These are phyloP conservation scores for Engraulis encrasicolus DNA, from an alignment of 2,113 vertebrate genomes.

Conservation along the genomic window DNA sequence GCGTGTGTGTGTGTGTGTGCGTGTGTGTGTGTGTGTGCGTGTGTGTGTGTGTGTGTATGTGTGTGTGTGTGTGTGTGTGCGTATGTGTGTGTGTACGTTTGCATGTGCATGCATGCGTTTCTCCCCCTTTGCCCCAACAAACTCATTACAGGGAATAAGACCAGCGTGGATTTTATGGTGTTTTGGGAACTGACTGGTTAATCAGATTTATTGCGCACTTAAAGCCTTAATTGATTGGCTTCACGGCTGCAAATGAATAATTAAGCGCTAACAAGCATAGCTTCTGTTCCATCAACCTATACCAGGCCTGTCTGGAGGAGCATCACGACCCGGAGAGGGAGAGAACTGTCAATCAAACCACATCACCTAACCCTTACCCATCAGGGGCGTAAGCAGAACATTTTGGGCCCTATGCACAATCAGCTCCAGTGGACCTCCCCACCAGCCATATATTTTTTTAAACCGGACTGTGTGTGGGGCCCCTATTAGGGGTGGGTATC, in stretches of 20 bases:
- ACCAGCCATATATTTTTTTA: too few species aligned
- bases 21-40: not conserved
- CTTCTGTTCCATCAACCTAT: constrained; percentile 66
- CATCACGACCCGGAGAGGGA: constrained; percentile 61
- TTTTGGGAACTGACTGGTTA: constrained; percentile 78
- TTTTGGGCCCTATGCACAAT: too few species aligned
- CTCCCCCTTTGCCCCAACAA: constrained; percentile 56
- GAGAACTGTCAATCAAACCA: constrained; percentile 56
- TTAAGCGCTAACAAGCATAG: constrained; percentile 72
- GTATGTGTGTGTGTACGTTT: constrained; percentile 2
- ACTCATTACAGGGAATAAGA: constrained; percentile 75
- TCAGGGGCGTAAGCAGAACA: too few species aligned
- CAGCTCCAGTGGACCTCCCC: too few species aligned
- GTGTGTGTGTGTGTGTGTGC: not conserved
- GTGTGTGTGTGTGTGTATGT: not conserved
- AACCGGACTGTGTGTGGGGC: too few species aligned
- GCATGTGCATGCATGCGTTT: not conserved
- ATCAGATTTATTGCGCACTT: constrained; percentile 79
- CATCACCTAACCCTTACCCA: too few species aligned
- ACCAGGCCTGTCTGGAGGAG: constrained; percentile 38
- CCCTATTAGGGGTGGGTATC: too few species aligned
- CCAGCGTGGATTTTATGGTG: constrained; percentile 73
- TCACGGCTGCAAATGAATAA: constrained; percentile 79
- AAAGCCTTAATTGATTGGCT: constrained; percentile 78
- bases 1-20: not conserved